Evolutionary conservation across 2,888 invertebrate species (phyloP), one percentile per base, ranked within the genome.

Genomic region (Mesochorus sp.): DNA sequence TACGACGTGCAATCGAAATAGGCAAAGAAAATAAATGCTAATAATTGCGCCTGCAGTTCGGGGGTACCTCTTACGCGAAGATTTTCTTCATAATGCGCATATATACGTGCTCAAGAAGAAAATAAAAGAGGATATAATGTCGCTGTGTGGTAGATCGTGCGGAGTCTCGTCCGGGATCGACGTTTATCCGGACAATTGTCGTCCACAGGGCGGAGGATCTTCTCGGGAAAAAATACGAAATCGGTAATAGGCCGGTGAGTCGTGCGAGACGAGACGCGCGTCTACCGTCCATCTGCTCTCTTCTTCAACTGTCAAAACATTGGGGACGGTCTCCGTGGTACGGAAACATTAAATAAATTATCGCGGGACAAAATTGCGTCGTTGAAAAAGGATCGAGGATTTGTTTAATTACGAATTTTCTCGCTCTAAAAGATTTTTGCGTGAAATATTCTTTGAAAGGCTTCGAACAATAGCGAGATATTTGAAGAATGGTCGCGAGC

Each of bases 211-310:
- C 47, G 73, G 62, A 57, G 57, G 42, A 64, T 17, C 42, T 37
- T 19, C 55, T 39, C 19, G 10, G 31, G 12, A 57, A 67, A 75
- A 74, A 81, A 81, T 81, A 76, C 61, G 61, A 82, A 84, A 84
- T 84, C 81, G 83, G 83, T 84, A 84, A 84, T 84, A 26, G 80
- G 57, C 55, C 47, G 51, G 53, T 34, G 61, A 66, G 73, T 82
- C 84, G 83, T 84, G 83, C 83, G 81, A 80, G 79, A 81, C 82
- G 77, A 42, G 49, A 70, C 49, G 64, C 44, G 76, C 37, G 51
- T 39, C 8, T 21, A 34, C 37, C 51, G 14, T 12, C 55, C 14
- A 64, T 49, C 28, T 49, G 68, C 55, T 77, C 68, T 49, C 49
- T 24, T 51, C 49, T 62, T 73, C 68, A 53, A 67, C 59, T 42